These are phyloP conservation scores for Heterotis niloticus DNA, from an alignment of 2,113 vertebrate genomes.

Conservation along the genomic window DNA sequence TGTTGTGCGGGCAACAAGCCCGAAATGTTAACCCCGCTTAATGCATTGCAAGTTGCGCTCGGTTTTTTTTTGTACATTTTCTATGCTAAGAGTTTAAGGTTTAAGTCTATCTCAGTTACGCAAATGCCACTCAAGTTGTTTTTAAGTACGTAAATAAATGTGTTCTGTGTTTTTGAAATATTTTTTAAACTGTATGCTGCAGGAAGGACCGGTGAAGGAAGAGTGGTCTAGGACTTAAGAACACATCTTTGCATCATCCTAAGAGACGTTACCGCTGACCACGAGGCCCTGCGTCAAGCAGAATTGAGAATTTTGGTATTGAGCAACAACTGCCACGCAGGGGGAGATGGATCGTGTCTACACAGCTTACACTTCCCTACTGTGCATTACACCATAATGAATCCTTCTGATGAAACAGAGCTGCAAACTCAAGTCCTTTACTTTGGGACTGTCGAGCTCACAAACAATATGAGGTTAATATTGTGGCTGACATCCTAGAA, in stretches of 20 bases:
- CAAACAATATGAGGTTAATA: conserved; percentile 14
- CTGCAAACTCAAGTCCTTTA: conserved; percentile 7
- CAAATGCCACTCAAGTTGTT: too few species aligned
- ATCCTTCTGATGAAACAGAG: conserved; percentile 16
- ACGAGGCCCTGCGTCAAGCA: neutral
- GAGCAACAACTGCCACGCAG: neutral
- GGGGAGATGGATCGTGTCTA: neutral
- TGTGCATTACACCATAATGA: neutral
- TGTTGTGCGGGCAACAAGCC: neutral
- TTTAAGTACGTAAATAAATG: too few species aligned
- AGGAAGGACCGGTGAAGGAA: neutral
- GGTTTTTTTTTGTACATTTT: too few species aligned
- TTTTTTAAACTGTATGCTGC: too few species aligned
- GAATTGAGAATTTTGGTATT: neutral
- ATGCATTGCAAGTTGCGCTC: too few species aligned
- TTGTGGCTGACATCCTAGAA: neutral
- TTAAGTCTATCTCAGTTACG: too few species aligned
- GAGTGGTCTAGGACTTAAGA: neutral
- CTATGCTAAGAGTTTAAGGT: too few species aligned
- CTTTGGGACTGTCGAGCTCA: neutral
- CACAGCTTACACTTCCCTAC: neutral
- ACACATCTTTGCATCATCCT: neutral
- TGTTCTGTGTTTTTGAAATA: too few species aligned
- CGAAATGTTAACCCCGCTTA: neutral
- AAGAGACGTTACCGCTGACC: neutral